Conservation (phyloP, 1,140 invertebrate species). For the Polypedilum vanderplanki region DNA sequence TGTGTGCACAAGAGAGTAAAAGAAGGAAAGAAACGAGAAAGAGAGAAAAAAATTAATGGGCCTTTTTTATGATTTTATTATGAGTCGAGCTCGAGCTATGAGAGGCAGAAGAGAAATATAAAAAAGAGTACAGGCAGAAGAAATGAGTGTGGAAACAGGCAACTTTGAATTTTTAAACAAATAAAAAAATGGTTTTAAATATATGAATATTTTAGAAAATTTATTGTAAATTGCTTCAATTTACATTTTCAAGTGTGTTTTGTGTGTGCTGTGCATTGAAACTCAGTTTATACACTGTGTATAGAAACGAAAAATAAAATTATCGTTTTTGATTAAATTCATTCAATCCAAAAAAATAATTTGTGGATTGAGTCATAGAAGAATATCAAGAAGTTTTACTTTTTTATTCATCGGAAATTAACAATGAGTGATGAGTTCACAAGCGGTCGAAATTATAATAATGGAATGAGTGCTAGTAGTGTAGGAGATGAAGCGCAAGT, state of each 20-base stretch:
- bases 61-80: conserved; percentile 28
- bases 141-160: conserved; percentile 9
- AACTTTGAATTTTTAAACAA: conserved; percentile 25
- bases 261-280: conserved; percentile 11
- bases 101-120: conserved; percentile 8
- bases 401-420: conserved; percentile 26
- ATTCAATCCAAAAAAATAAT: background rate
- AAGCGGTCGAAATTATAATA: background rate
- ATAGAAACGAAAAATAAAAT: background rate
- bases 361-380: background rate
- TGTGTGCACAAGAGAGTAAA: conserved; percentile 14
- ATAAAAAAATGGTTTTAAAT: conserved; percentile 28
- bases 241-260: conserved; percentile 23
- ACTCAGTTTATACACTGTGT: background rate
- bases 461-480: background rate
- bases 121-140: background rate
- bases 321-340: background rate
- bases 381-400: background rate
- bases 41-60: conserved; percentile 25
- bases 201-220: conserved; percentile 28
- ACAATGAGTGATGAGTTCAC: conserved; percentile 26
- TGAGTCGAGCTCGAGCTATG: background rate
- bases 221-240: conserved; percentile 22
- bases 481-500: background rate
- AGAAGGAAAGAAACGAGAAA: background rate